These are phyloP conservation scores for Prinia subflava DNA, from an alignment of 2,113 vertebrate species.

Conservation along the genomic window DNA sequence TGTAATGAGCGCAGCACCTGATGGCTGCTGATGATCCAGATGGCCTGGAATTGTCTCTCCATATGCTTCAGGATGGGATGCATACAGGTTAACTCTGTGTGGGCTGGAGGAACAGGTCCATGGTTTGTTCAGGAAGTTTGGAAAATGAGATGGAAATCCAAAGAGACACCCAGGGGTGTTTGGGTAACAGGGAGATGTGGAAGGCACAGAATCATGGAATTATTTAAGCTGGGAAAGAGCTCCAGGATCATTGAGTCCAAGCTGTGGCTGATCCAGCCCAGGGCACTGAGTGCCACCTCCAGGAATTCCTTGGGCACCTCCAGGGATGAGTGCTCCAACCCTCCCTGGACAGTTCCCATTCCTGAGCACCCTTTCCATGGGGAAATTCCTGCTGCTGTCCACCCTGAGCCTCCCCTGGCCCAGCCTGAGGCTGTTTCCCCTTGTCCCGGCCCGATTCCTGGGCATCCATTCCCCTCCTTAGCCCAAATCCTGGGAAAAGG, in stretches of 20 bases:
- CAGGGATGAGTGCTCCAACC: not conserved
- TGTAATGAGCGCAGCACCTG: conserved; percentile 51
- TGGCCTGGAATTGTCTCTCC: conserved; percentile 41
- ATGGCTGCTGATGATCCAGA: conserved; percentile 58
- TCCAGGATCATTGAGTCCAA: not conserved
- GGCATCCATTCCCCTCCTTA: not conserved
- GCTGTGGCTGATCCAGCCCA: not conserved
- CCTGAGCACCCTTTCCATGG: not conserved
- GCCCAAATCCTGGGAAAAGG: not conserved
- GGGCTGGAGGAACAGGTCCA: not conserved
- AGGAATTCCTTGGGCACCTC: not conserved
- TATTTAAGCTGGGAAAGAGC: not conserved
- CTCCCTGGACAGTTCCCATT: not conserved
- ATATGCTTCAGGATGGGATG: conserved; percentile 3
- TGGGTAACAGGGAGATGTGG: not conserved
- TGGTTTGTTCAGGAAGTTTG: not conserved
- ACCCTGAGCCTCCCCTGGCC: not conserved
- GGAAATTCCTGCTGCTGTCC: not conserved
- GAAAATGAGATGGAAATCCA: not conserved
- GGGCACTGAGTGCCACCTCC: accelerated
- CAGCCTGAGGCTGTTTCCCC: accelerated
- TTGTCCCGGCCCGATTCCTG: not conserved
- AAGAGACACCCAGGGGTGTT: accelerated
- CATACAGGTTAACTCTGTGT: not conserved
- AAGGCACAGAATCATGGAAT: not conserved